Evolutionary conservation across 1,140 invertebrate genomes (phyloP).

Genomic region (Zaprionus gabonicus): DNA sequence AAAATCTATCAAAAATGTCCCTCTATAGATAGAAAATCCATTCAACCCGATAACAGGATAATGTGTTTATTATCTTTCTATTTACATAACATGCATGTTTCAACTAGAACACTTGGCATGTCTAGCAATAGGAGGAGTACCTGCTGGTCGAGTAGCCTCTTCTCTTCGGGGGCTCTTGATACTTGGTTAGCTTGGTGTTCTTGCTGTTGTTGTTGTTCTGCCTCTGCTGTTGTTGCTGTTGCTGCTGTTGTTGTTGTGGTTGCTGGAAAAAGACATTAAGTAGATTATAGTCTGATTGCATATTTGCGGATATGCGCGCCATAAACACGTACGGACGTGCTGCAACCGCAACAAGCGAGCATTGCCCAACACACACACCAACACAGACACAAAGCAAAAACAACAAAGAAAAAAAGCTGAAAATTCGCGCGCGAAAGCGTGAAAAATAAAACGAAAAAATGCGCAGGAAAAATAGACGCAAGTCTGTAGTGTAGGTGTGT

Average conservation of each 20-base stretch:
- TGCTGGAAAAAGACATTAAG: conserved; percentile 79
- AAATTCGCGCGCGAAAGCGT: conserved; percentile 7
- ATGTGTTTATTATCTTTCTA: not conserved
- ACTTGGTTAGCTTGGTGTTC: not conserved
- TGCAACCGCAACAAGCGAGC: conserved; percentile 74
- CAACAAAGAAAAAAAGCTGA: not conserved
- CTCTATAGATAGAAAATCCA: not conserved
- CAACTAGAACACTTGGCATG: not conserved
- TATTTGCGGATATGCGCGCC: conserved; percentile 82
- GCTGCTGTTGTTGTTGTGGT: conserved; percentile 26
- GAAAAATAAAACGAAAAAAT: conserved; percentile 10
- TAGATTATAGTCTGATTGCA: conserved; percentile 83
- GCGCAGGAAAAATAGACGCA: not conserved
- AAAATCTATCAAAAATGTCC: not conserved
- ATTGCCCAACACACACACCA: conserved; percentile 13
- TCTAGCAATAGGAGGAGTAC: not conserved
- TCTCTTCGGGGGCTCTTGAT: not conserved
- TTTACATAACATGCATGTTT: not conserved
- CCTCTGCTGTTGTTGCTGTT: conserved; percentile 11
- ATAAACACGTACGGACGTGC: conserved; percentile 82
- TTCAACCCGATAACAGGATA: not conserved
- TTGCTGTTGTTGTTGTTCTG: not conserved
- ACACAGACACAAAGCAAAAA: not conserved
- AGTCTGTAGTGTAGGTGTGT: conserved; percentile 5
- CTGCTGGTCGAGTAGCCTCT: not conserved